Conservation (phyloP, 2,888 invertebrate species). For the Dryocosmus kuriphilus region DNA sequence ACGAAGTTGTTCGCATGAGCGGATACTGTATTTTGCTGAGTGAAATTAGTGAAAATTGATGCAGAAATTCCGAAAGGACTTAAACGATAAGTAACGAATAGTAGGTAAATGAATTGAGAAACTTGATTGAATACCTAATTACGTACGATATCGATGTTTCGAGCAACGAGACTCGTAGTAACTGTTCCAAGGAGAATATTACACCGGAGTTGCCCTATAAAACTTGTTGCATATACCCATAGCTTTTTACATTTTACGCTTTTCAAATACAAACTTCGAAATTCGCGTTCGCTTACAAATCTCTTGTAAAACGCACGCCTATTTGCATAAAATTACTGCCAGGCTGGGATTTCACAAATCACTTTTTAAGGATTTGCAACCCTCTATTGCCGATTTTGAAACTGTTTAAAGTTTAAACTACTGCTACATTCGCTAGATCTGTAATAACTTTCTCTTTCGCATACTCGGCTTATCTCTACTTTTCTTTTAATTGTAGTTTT, state of each 20-base stretch:
- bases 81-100: conserved; percentile 12
- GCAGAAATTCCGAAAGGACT: conserved; percentile 28
- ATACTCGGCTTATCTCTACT: conserved; percentile 13
- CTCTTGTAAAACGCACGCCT: conserved; percentile 15
- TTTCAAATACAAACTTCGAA: neutral
- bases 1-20: conserved; percentile 33
- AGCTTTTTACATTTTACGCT: conserved; percentile 23
- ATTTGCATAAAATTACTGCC: conserved; percentile 34
- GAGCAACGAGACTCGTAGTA: conserved; percentile 15
- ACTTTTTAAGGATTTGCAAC: neutral
- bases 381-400: conserved; percentile 25
- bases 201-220: conserved; percentile 19
- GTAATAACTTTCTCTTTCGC: neutral
- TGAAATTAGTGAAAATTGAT: conserved; percentile 34
- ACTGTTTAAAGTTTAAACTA: neutral
- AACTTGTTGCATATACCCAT: conserved; percentile 33
- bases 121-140: conserved; percentile 16
- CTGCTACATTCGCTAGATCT: conserved; percentile 19
- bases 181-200: conserved; percentile 9
- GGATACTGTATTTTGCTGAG: conserved; percentile 35
- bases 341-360: neutral
- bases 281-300: conserved; percentile 8
- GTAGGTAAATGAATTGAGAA: conserved; percentile 32
- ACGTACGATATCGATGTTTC: conserved; percentile 24
- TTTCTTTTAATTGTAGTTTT: neutral